phyloP scores from a whole-genome alignment of 2,888 invertebrate species.

The Ferdinandea cuprea region DNA sequence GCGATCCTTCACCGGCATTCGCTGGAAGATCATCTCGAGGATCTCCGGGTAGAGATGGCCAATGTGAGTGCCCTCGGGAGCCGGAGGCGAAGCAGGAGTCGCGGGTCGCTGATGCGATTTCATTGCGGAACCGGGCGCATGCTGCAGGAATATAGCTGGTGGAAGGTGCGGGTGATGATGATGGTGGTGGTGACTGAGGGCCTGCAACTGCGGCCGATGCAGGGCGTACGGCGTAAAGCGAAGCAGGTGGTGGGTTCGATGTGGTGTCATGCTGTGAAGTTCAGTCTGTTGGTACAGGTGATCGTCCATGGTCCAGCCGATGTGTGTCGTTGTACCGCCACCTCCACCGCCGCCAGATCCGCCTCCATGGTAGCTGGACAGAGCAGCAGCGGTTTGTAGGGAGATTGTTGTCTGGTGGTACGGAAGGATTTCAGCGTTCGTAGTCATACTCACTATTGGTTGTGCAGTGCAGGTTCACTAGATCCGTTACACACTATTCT shows the following conservation, averaged over 20 bases:
- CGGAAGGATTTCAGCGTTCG: conserved; percentile 82
- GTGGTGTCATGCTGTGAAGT: conserved; percentile 81
- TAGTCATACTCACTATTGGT: conserved; percentile 78
- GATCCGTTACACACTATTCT: conserved; percentile 33
- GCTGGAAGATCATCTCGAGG: conserved; percentile 94
- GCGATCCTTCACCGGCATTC: conserved; percentile 93
- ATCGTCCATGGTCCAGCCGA: conserved; percentile 80
- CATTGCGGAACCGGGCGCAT: conserved; percentile 75
- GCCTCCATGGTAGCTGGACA: conserved; percentile 81
- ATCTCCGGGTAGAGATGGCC: conserved; percentile 96
- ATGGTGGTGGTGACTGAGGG: conserved; percentile 79
- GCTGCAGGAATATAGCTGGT: conserved; percentile 66
- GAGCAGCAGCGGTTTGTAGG: conserved; percentile 81
- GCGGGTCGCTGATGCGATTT: conserved; percentile 77
- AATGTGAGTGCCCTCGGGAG: conserved; percentile 88
- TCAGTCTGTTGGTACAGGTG: conserved; percentile 82
- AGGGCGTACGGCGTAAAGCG: conserved; percentile 86
- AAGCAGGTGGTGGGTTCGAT: conserved; percentile 82
- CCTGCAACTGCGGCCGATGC: conserved; percentile 85
- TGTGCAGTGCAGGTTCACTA: neutral
- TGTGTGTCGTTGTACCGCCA: conserved; percentile 76
- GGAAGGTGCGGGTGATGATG: conserved; percentile 78
- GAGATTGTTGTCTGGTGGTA: conserved; percentile 82
- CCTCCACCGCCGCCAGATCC: conserved; percentile 76
- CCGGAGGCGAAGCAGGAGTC: conserved; percentile 83